phyloP scores from a whole-genome alignment of 2,888 invertebrate genomes.

The Yponomeuta plumbellus region DNA sequence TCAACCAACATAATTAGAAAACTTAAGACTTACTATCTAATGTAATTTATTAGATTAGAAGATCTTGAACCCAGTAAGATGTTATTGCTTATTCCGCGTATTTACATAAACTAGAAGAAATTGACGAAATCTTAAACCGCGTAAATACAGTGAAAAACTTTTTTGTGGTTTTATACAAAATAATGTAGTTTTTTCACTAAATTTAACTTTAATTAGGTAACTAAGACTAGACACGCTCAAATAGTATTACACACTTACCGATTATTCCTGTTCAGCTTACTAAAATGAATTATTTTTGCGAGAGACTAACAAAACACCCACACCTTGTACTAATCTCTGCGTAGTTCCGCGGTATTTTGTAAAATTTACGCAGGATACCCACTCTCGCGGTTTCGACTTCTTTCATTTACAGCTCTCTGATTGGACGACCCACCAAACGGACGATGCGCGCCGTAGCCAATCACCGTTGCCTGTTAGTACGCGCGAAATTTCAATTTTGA shows the following conservation, averaged over 20 bases:
- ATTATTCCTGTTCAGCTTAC: background rate
- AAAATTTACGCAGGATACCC: background rate
- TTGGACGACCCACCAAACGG: background rate
- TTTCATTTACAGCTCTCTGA: background rate
- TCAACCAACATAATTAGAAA: too few relatives aligned
- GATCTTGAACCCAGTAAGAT: too few relatives aligned
- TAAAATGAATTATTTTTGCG: background rate
- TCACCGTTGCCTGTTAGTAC: background rate
- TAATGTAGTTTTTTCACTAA: background rate
- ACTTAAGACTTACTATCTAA: too few relatives aligned
- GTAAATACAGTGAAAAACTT: background rate
- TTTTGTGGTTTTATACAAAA: background rate
- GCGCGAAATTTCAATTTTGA: constrained; percentile 18
- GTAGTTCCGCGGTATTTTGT: constrained; percentile 6
- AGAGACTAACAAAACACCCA: background rate
- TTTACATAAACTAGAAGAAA: too few relatives aligned
- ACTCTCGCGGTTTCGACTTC: background rate
- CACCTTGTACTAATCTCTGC: background rate
- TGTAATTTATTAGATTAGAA: too few relatives aligned
- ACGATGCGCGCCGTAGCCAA: background rate
- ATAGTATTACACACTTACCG: background rate
- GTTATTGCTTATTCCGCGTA: too few relatives aligned
- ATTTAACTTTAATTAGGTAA: background rate
- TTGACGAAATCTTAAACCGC: background rate
- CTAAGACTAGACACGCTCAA: background rate